Percentiles rank a stretch among this genome's conserved stretches.
These are phyloP conservation scores for Paracanthobrama guichenoti DNA, from an alignment of 2,113 vertebrate genomes.

Conservation along the genomic window DNA sequence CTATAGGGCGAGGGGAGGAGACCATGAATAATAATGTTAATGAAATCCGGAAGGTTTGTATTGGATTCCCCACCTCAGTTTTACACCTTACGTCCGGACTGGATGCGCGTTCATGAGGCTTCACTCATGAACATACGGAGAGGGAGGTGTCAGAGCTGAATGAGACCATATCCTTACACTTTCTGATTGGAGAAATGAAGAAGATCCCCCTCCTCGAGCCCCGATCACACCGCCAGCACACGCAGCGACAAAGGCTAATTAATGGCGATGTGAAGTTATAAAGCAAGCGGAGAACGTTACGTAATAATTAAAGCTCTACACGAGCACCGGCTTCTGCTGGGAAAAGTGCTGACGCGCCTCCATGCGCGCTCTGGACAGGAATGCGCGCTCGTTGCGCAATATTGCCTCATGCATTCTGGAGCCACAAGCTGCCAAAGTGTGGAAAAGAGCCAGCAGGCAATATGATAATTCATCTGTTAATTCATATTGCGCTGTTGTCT, in stretches of 20 bases:
- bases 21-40: slow-evolving; percentile 41
- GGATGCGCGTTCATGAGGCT: background rate
- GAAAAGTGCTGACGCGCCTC: slow-evolving; percentile 60
- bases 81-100: background rate
- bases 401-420: slow-evolving; percentile 59
- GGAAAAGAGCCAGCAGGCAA: background rate
- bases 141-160: slow-evolving; percentile 5
- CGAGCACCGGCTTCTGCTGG: background rate
- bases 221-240: no score
- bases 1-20: slow-evolving; percentile 41
- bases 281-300: background rate
- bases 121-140: background rate
- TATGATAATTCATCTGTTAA: background rate
- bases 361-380: slow-evolving; percentile 21
- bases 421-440: background rate
- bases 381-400: slow-evolving; percentile 57
- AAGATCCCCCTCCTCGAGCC: background rate
- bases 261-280: background rate
- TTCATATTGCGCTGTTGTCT: background rate
- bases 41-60: slow-evolving; percentile 22
- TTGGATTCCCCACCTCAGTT: slow-evolving; percentile 16
- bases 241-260: no score
- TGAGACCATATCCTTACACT: slow-evolving; percentile 18
- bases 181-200: slow-evolving; percentile 30
- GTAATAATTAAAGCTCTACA: background rate